Evolutionary conservation across 2,888 invertebrate species (phyloP).

Genomic region (Harpagoxenus sublaevis): DNA sequence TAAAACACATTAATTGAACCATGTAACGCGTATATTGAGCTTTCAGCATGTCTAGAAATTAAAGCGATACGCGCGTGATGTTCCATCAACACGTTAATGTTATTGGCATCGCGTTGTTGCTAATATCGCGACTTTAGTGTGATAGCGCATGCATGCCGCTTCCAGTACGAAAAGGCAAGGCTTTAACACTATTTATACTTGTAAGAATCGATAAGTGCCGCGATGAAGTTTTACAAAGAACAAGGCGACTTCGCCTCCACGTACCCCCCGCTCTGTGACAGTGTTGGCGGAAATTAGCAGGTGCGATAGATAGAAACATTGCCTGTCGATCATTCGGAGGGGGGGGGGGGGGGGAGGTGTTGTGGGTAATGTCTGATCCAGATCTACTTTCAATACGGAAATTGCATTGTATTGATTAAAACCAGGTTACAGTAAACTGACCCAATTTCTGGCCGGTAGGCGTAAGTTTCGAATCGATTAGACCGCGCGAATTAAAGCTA

Average conservation of each 20-base stretch:
- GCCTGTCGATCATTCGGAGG: conserved; percentile 33
- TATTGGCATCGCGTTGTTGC: neutral
- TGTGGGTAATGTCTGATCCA: conserved; percentile 3
- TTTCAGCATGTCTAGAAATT: neutral
- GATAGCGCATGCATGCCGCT: neutral
- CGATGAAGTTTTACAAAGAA: conserved; percentile 38
- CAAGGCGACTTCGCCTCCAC: neutral
- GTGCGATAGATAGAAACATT: neutral
- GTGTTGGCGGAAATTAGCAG: conserved; percentile 24
- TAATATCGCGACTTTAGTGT: conserved; percentile 5
- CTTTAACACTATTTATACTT: conserved; percentile 48
- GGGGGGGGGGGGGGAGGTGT: too few relatives aligned
- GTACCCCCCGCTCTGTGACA: neutral
- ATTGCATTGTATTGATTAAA: conserved; percentile 47
- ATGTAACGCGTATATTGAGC: neutral
- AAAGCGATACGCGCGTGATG: neutral
- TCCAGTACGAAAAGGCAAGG: conserved; percentile 20
- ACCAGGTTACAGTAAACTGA: conserved; percentile 37
- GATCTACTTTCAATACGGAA: conserved; percentile 54
- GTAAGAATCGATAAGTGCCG: conserved; percentile 47
- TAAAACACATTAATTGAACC: neutral
- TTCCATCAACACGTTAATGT: neutral
- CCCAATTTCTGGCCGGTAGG: conserved; percentile 43
- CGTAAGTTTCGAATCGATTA: conserved; percentile 42
- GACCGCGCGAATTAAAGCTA: conserved; percentile 11